Evolutionary conservation across 2,888 invertebrate species (phyloP).

Genomic region (Tinea semifulvella): DNA sequence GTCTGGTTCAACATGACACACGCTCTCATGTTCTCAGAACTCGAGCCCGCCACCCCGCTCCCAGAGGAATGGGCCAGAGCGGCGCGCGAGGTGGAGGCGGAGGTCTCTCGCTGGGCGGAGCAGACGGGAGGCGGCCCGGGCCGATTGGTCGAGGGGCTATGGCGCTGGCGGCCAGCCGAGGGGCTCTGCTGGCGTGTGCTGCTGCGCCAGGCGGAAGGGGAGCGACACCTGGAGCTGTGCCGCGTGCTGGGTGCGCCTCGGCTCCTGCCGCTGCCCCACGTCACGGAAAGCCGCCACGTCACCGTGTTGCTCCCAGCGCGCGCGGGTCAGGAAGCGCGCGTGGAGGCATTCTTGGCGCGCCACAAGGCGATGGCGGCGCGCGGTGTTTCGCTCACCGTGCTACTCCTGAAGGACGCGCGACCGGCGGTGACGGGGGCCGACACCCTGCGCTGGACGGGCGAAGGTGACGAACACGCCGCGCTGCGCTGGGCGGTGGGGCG

Average conservation of each 20-base stretch:
- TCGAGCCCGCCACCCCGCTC: conserved; percentile 72
- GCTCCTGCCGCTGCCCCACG: conserved; percentile 92
- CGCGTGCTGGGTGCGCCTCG: conserved; percentile 89
- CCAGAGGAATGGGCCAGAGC: conserved; percentile 67
- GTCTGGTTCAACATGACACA: conserved; percentile 78
- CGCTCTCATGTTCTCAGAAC: conserved; percentile 83
- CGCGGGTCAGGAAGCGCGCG: conserved; percentile 39
- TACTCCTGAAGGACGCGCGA: conserved; percentile 71
- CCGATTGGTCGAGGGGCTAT: conserved; percentile 42
- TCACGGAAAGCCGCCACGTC: conserved; percentile 90
- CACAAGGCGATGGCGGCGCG: too few relatives aligned
- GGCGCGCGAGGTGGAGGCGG: conserved; percentile 54
- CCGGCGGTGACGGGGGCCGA: conserved; percentile 59
- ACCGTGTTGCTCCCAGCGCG: conserved; percentile 76
- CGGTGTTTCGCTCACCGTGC: neutral
- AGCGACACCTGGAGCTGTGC: conserved; percentile 76
- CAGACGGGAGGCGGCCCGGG: conserved; percentile 23
- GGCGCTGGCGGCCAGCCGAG: conserved; percentile 42
- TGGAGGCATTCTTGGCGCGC: neutral
- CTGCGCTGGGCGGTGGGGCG: conserved; percentile 75
- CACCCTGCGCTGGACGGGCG: conserved; percentile 46
- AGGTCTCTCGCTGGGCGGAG: neutral
- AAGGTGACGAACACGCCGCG: conserved; percentile 74
- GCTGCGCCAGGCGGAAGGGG: conserved; percentile 17
- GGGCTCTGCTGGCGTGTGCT: conserved; percentile 39